Evolutionary conservation across 2,797 vertebrate species (phyloP).

Genomic region (Pterois miles): DNA sequence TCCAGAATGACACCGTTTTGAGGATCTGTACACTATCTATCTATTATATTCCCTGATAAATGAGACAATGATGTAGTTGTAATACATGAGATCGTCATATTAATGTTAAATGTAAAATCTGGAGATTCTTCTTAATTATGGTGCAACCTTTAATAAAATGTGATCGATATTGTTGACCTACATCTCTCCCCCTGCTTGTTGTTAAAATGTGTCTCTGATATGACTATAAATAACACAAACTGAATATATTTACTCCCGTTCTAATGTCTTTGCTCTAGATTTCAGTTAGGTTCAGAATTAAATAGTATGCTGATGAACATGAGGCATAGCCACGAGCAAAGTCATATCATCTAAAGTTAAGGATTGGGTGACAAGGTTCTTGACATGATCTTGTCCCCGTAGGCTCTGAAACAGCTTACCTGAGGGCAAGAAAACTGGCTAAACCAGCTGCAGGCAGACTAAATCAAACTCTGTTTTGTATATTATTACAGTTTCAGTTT

Average conservation of each 20-base stretch:
- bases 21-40: background rate
- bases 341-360: slow-evolving; percentile 60
- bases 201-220: slow-evolving; percentile 4
- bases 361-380: slow-evolving; percentile 46
- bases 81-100: background rate
- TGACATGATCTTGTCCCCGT: slow-evolving; percentile 71
- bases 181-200: slow-evolving; percentile 5
- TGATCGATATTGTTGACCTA: background rate
- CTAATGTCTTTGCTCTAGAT: slow-evolving; percentile 18
- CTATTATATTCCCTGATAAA: background rate
- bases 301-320: slow-evolving; percentile 55
- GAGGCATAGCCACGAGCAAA: slow-evolving; percentile 62
- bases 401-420: slow-evolving; percentile 58
- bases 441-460: slow-evolving; percentile 38
- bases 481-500: slow-evolving; percentile 9
- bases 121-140: background rate
- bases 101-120: background rate
- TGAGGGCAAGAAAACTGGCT: slow-evolving; percentile 55
- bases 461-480: slow-evolving; percentile 47
- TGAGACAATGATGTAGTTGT: background rate
- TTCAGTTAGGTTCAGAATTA: slow-evolving; percentile 39
- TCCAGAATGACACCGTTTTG: background rate
- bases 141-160: background rate
- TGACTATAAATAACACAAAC: background rate
- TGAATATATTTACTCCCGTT: slow-evolving; percentile 12